Conservation (phyloP, 2,888 invertebrate genomes). For the Rhagonycha lutea region DNA sequence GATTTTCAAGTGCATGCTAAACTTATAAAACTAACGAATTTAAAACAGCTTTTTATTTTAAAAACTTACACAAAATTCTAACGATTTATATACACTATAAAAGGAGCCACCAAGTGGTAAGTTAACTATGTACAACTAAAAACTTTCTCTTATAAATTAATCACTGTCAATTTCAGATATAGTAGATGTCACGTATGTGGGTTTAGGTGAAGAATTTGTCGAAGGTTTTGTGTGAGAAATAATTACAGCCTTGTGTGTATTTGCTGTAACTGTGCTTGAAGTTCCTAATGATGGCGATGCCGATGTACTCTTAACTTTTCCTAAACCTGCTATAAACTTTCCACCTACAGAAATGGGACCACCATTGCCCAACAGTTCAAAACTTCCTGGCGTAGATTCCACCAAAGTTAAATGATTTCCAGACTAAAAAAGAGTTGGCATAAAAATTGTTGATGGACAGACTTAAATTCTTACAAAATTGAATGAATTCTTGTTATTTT, state of each 20-base stretch:
- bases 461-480: constrained; percentile 27
- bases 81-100: neutral
- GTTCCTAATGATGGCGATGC: constrained; percentile 6
- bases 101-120: neutral
- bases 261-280: neutral
- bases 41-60: neutral
- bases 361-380: constrained; percentile 39
- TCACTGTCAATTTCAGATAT: neutral
- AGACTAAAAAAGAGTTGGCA: neutral
- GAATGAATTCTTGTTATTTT: constrained; percentile 15
- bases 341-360: constrained; percentile 31
- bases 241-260: constrained; percentile 3
- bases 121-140: neutral
- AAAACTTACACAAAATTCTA: neutral
- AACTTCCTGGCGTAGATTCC: constrained; percentile 47
- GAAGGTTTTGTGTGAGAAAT: neutral
- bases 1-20: neutral
- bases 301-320: constrained; percentile 21
- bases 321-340: constrained; percentile 19
- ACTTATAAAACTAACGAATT: neutral
- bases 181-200: neutral
- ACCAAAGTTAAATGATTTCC: constrained; percentile 45
- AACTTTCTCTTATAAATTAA: neutral
- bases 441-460: neutral
- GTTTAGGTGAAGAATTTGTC: neutral